Conservation (phyloP, 2,113 vertebrate genomes). For the Anhinga anhinga region DNA sequence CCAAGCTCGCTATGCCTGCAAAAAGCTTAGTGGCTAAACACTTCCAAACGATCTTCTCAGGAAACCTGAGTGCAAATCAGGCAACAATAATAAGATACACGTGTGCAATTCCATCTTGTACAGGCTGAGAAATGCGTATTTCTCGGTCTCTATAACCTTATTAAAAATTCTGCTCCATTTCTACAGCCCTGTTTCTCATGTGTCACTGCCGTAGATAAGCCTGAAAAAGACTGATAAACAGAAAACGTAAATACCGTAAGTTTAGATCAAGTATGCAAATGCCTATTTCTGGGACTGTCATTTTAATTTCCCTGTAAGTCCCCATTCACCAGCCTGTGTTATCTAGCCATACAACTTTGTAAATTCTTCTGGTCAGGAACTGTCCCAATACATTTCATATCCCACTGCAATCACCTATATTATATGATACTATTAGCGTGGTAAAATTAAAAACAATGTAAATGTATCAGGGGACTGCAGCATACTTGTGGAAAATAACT, state of each 20-base stretch:
- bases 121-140: background rate
- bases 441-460: background rate
- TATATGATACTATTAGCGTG: background rate
- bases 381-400: background rate
- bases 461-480: background rate
- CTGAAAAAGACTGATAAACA: slow-evolving; percentile 13
- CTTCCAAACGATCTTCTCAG: background rate
- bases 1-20: background rate
- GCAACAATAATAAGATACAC: background rate
- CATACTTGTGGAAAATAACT: background rate
- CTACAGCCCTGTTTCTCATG: background rate
- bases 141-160: background rate
- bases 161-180: background rate
- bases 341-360: background rate
- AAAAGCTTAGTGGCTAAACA: background rate
- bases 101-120: background rate
- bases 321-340: background rate
- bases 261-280: background rate
- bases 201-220: background rate
- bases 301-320: background rate
- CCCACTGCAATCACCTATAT: background rate
- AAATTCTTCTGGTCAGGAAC: background rate
- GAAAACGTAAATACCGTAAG: background rate
- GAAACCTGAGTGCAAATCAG: background rate
- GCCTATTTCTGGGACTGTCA: background rate